These are phyloP conservation scores for Atrichornis clamosus DNA, from an alignment of 2,113 vertebrate species.

Conservation along the genomic window DNA sequence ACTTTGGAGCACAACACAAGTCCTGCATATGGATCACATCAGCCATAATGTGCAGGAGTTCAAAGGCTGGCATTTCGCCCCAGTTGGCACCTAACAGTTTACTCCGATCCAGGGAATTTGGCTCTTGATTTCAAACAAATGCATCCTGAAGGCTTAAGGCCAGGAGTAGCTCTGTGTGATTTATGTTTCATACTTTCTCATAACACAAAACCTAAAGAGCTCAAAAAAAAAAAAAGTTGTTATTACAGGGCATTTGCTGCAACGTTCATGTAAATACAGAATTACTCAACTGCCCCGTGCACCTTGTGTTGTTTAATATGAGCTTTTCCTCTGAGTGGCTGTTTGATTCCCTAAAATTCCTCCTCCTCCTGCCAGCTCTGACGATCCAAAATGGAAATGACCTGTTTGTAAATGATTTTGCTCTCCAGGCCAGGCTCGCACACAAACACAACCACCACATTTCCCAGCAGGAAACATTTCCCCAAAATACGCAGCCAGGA, in stretches of 20 bases:
- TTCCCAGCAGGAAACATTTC: background rate
- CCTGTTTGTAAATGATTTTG: background rate
- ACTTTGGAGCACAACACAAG: constrained; percentile 62
- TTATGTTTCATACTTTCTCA: constrained; percentile 77
- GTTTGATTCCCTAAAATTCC: background rate
- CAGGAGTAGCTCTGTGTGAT: constrained; percentile 74
- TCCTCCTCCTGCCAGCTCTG: background rate
- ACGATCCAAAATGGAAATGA: background rate
- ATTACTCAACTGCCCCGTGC: background rate
- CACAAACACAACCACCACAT: background rate
- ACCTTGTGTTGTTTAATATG: constrained; percentile 23
- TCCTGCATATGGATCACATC: constrained; percentile 65
- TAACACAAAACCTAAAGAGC: constrained; percentile 71
- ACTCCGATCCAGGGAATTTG: constrained; percentile 75
- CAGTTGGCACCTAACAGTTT: constrained; percentile 70
- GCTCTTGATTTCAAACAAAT: constrained; percentile 80
- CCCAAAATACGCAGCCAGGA: background rate
- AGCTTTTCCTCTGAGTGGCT: background rate
- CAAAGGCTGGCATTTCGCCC: constrained; percentile 74
- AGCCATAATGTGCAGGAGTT: constrained; percentile 59
- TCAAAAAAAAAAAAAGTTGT: constrained; percentile 30
- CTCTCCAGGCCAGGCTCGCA: background rate
- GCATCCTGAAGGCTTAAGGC: constrained; percentile 75
- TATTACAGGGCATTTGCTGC: constrained; percentile 63
- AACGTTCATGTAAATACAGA: constrained; percentile 39